Base-by-base conservation (phyloP, 2,888 invertebrate species). In the Schrankia costaestrigalis region DNA sequence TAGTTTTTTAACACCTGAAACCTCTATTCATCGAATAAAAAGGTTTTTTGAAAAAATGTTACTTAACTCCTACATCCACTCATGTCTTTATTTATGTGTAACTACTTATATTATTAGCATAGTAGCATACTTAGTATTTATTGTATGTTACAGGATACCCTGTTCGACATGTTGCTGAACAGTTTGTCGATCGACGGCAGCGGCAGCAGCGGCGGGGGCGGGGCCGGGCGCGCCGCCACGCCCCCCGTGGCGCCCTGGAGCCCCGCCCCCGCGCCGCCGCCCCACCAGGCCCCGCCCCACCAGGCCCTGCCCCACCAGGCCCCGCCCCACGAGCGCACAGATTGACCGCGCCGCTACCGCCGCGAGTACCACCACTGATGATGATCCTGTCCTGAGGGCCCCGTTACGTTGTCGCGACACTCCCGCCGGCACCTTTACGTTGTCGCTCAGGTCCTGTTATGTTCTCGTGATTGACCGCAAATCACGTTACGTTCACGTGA, bases 151-250 rank as follows among this genome's bases (percentile, higher is more conserved):
- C 71, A 87, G 86, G 86, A 85, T 50, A 78, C 81, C 10, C 62
- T 87, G 15, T 85, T 87, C 67, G 84, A 86, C 58, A 82, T 86
- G 71, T 63, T 86, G 15, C 63, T 87, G 26, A 80, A 77, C 66
- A 82, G 78, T 40, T 58, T 86, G 31, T 69, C 81, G 1, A 52
- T 83, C 24, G 84, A 84, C 21, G 62, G 70, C 27, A 30, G 36
- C 34, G 32, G 46, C 31, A 41, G 38, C 33, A 43, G 38, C 32
- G 41, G 35, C 38, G 46, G 41, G 13, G 49, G 48, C 26, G 55
- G 48, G 22, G 61, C 65, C 28, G 44, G 63, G 39, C 67, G 67
- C 7, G 63, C 72, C 11, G 42, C 55, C 46, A 71, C 78, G 19
- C 78, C 75, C 14, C 82, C 81, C 59, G 73, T 75, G 52, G 79